Evolutionary conservation across 2,113 vertebrate genomes (phyloP).

Genomic region (Pseudorasbora parva): DNA sequence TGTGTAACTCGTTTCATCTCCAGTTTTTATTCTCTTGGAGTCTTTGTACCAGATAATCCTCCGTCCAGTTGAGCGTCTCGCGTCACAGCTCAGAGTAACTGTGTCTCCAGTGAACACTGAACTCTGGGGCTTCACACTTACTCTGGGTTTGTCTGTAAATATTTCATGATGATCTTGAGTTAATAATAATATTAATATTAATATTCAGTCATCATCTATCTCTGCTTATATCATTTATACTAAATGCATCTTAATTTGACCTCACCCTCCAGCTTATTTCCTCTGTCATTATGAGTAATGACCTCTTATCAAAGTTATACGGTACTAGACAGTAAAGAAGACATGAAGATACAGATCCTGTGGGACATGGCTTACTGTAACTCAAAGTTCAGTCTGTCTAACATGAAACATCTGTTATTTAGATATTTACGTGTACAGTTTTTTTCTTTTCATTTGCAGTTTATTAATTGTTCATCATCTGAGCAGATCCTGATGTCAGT

Average conservation of each 20-base stretch:
- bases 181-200: no score
- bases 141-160: background rate
- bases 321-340: no score
- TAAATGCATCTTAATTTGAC: no score
- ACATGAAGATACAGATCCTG: no score
- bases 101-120: constrained; percentile 44
- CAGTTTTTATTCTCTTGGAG: constrained; percentile 13
- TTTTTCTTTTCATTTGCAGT: background rate
- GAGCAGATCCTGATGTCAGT: background rate
- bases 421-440: background rate
- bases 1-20: background rate
- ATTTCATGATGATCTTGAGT: background rate
- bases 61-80: constrained; percentile 32
- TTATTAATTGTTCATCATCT: background rate
- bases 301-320: no score
- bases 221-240: no score
- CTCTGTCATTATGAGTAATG: no score
- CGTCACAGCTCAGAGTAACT: constrained; percentile 60
- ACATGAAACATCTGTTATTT: background rate
- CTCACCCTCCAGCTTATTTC: no score
- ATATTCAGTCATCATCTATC: background rate
- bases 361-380: no score
- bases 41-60: constrained; percentile 31
- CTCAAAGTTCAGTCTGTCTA: background rate
- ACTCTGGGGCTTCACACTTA: constrained; percentile 1